Evolutionary conservation across 2,888 invertebrate genomes (phyloP).

Genomic region (Machimus rusticus): DNA sequence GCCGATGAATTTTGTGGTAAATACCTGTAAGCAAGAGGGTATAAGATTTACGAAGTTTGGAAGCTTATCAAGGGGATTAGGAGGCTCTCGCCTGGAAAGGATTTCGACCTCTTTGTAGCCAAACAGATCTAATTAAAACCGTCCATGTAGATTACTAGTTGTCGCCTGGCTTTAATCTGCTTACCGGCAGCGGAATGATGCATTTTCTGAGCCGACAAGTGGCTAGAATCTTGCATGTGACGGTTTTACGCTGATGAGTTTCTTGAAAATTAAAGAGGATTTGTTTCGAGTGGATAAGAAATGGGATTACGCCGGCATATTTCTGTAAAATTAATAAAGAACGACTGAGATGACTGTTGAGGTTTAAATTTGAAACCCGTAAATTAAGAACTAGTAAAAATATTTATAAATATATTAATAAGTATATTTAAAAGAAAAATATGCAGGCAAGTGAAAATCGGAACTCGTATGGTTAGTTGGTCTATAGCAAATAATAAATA

Average conservation of each 20-base stretch:
- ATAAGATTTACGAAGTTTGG: not conserved
- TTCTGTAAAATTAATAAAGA: not conserved
- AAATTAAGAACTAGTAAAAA: not conserved
- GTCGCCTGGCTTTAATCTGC: slow-evolving; percentile 8
- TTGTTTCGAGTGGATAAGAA: not conserved
- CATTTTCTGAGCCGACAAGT: not conserved
- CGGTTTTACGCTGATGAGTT: slow-evolving; percentile 1
- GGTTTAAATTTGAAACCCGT: not conserved
- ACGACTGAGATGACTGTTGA: not conserved
- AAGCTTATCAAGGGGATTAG: slow-evolving; percentile 1
- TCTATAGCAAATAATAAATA: too few relatives aligned
- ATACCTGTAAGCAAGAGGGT: not conserved
- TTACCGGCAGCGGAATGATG: not conserved
- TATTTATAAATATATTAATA: too few relatives aligned
- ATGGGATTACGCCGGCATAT: not conserved
- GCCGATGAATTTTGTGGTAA: not conserved
- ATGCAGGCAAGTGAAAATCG: too few relatives aligned
- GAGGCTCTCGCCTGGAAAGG: not conserved
- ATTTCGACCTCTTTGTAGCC: slow-evolving; percentile 4
- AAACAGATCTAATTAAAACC: slow-evolving; percentile 35
- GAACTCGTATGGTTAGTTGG: too few relatives aligned
- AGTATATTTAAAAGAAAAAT: too few relatives aligned
- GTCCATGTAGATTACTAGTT: slow-evolving; percentile 17
- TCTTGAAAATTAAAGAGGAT: slow-evolving; percentile 26
- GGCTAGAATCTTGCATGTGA: not conserved